Base-by-base conservation (phyloP, 2,113 vertebrate genomes). In the Blennius ocellaris region DNA sequence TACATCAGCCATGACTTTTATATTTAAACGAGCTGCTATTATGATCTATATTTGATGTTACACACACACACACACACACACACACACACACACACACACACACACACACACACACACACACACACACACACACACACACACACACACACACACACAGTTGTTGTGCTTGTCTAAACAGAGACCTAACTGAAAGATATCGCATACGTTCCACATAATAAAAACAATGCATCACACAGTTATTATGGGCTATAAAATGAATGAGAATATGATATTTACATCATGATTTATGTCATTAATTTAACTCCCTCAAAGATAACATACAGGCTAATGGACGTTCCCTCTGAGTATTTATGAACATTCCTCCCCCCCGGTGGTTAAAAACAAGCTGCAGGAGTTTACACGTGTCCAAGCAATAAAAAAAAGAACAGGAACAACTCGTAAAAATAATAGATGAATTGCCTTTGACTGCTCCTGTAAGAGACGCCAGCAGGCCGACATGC, bases 241-340 rank as follows among this genome's bases (percentile, higher is more conserved):
- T 30, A 30, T 30, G 21, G 21, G 21, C 21, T 30, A 30, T 30
- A 30, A 30, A 30, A 2, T 30, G 21, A 30, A 30, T 7, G 14
- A 7, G n/a, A 49, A 15, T 49, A 14, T 49, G 41, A 11, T 44
- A 11, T 44, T 9, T 44, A 30, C 21, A 30, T 30, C 21, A 30
- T 49, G 48, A 49, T 49, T 49, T 49, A 15, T 49, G 48, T 45
- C 11, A 45, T 45, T 45, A 45, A 49, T 49, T 49, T 49, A 49
- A 15, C 48, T n/a, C 16, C n/a, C n/a, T 49, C n/a, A 15, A 49
- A 49, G 16, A 45, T 45, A 12, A 45, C 44, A 12, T 45, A 5
- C 5, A 45, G 48, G 48, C 48, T 49, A 49, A 49, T 8, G 48
- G n/a, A 8, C 8, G 7, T 16, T 49, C 48, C 6, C 6, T 49